phyloP scores from a whole-genome alignment of 2,113 vertebrate genomes.

The Malurus alboscapulatus region DNA sequence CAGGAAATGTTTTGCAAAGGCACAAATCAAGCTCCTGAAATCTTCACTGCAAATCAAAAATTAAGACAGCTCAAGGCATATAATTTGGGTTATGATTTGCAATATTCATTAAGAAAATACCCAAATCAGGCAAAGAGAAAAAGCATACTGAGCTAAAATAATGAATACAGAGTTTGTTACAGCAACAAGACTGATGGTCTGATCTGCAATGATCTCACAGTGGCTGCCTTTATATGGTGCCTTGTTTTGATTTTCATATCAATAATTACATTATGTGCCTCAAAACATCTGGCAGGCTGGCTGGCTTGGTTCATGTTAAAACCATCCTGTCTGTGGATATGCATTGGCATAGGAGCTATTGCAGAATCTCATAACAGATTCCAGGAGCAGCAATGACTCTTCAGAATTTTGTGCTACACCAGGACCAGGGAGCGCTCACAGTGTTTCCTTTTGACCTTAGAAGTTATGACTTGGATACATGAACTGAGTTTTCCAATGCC shows the following conservation, averaged over 20 bases:
- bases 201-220: constrained; percentile 33
- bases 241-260: constrained; percentile 59
- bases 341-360: neutral
- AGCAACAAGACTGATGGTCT: constrained; percentile 34
- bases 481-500: neutral
- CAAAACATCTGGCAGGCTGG: constrained; percentile 17
- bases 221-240: constrained; percentile 36
- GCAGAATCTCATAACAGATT: neutral
- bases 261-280: constrained; percentile 50
- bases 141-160: constrained; percentile 5
- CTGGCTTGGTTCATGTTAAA: neutral
- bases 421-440: neutral
- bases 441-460: neutral
- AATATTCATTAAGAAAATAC: constrained; percentile 38
- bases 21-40: constrained; percentile 20
- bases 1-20: neutral
- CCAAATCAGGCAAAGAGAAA: constrained; percentile 39
- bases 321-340: constrained; percentile 1
- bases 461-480: neutral
- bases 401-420: neutral
- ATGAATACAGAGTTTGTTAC: constrained; percentile 57
- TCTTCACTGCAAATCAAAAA: constrained; percentile 28
- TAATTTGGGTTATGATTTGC: constrained; percentile 27
- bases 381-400: neutral
- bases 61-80: constrained; percentile 12